These are phyloP conservation scores for Apis dorsata DNA, from an alignment of 1,140 invertebrate species.

Conservation along the genomic window DNA sequence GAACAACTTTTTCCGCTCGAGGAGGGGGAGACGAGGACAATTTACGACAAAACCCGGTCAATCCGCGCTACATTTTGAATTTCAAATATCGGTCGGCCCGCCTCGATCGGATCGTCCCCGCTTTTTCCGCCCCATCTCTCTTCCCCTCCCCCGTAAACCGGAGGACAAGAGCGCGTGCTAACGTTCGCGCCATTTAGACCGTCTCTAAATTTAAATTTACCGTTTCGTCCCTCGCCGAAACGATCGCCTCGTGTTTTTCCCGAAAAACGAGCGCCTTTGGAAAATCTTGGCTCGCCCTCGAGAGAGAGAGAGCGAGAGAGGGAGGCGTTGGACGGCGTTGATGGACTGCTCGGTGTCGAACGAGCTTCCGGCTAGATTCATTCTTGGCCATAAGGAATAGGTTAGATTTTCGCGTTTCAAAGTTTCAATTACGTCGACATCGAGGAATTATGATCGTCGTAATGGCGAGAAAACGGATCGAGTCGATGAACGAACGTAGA, in stretches of 20 bases:
- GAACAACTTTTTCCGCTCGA: constrained; percentile 60
- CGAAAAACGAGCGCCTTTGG: no score
- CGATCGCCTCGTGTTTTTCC: constrained; percentile 35
- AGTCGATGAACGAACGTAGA: no score
- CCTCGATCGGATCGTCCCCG: neutral
- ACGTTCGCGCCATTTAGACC: constrained; percentile 13
- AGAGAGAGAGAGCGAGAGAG: no score
- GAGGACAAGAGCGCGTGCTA: neutral
- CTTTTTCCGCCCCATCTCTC: constrained; percentile 45
- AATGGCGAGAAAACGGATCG: no score
- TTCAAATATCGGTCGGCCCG: constrained; percentile 54
- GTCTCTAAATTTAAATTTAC: constrained; percentile 72
- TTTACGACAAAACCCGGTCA: constrained; percentile 65
- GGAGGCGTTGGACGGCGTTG: no score
- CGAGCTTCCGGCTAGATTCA: no score
- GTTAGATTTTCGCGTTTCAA: no score
- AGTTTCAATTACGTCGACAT: no score
- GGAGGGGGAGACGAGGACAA: constrained; percentile 40
- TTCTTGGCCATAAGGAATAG: no score
- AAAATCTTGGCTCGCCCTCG: no score
- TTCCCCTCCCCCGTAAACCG: constrained; percentile 16
- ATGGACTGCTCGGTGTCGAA: no score
- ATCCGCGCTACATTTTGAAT: constrained; percentile 64
- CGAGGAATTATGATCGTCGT: no score
- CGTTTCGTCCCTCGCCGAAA: constrained; percentile 51